Percentiles rank a stretch among this genome's conserved stretches.
These are phyloP conservation scores for Lordiphosa fenestrarum DNA, from an alignment of 2,888 invertebrate genomes.

Conservation along the genomic window DNA sequence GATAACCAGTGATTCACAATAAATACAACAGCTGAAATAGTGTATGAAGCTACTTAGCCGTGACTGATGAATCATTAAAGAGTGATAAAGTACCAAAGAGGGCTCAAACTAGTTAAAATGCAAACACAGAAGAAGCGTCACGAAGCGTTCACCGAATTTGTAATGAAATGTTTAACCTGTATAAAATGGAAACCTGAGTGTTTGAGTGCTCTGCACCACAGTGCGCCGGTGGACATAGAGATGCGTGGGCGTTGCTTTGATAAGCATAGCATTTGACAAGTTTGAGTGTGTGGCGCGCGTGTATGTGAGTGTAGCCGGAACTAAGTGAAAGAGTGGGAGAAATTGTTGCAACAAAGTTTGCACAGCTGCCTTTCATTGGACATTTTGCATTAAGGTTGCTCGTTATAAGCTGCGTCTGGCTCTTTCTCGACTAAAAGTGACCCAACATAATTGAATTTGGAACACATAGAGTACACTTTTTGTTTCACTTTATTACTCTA, in stretches of 20 bases:
- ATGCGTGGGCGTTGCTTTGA: conserved; percentile 26
- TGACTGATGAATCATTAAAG: too few species aligned
- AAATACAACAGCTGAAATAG: too few species aligned
- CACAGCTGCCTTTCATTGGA: conserved; percentile 24
- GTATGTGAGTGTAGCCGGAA: conserved; percentile 25
- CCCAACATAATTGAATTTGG: neutral
- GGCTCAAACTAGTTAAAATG: too few species aligned
- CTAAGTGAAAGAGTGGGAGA: conserved; percentile 17
- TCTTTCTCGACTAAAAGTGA: conserved; percentile 1
- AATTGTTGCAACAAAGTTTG: conserved; percentile 25
- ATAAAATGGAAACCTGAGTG: too few species aligned
- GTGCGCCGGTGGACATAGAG: conserved; percentile 17
- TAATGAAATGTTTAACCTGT: too few species aligned
- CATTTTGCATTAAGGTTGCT: conserved; percentile 2
- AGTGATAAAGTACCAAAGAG: too few species aligned
- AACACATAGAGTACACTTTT: neutral
- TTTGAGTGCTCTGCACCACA: too few species aligned
- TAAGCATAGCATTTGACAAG: conserved; percentile 1
- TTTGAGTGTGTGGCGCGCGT: conserved; percentile 10
- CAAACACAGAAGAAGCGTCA: too few species aligned
- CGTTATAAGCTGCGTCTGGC: too few species aligned
- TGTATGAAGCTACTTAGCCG: too few species aligned
- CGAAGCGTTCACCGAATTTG: too few species aligned
- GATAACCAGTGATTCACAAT: too few species aligned
- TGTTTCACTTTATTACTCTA: neutral